phyloP scores from a whole-genome alignment of 1,140 invertebrate species.

The Prorops nasuta region DNA sequence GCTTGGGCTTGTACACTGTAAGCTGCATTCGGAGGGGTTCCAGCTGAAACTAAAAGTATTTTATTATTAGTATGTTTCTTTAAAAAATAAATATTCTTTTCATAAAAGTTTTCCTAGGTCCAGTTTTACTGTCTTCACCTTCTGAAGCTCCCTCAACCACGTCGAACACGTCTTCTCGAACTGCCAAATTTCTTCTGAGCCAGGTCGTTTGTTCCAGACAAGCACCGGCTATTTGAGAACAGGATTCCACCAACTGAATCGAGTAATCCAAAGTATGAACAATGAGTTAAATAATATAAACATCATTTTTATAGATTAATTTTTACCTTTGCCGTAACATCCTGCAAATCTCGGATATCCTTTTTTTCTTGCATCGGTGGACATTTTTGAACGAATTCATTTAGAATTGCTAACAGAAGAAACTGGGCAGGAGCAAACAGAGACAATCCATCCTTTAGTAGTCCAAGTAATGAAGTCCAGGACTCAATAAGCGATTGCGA shows the following conservation, averaged over 20 bases:
- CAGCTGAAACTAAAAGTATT: slow-evolving; percentile 45
- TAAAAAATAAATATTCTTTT: not conserved
- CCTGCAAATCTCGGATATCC: slow-evolving; percentile 80
- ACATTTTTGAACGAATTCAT: slow-evolving; percentile 84
- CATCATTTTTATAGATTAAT: not conserved
- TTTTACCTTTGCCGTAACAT: slow-evolving; percentile 66
- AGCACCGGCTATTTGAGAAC: slow-evolving; percentile 83
- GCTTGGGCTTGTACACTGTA: slow-evolving; percentile 70
- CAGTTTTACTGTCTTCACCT: slow-evolving; percentile 51
- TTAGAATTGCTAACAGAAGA: slow-evolving; percentile 75
- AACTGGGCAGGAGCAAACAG: slow-evolving; percentile 79
- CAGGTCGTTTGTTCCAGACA: slow-evolving; percentile 90
- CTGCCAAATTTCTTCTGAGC: slow-evolving; percentile 84
- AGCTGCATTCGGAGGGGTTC: slow-evolving; percentile 53
- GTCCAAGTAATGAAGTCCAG: slow-evolving; percentile 74
- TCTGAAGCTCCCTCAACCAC: slow-evolving; percentile 50
- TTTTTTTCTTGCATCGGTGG: slow-evolving; percentile 78
- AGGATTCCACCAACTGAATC: slow-evolving; percentile 73
- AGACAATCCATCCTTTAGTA: slow-evolving; percentile 75
- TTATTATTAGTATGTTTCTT: not conserved
- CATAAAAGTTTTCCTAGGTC: slow-evolving; percentile 49
- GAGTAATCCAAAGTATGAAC: not conserved
- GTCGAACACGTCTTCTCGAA: slow-evolving; percentile 72
- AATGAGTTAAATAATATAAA: not conserved
- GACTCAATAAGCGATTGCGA: slow-evolving; percentile 73